phyloP scores from a whole-genome alignment of 2,113 vertebrate species.

The Cynocephalus volans region DNA sequence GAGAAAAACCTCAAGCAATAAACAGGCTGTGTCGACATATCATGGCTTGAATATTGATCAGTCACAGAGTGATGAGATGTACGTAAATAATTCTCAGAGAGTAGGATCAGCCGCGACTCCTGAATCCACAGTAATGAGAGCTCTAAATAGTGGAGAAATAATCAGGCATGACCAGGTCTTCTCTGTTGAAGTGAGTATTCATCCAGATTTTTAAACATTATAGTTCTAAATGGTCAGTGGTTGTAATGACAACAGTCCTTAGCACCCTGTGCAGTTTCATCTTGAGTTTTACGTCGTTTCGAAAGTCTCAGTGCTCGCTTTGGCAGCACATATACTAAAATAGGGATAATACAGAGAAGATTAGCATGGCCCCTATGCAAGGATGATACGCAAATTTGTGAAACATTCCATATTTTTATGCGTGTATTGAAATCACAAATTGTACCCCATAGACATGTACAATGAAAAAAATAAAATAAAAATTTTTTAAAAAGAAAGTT shows the following conservation, averaged over 20 bases:
- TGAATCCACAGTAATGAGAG: constrained; percentile 90
- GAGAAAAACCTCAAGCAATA: constrained; percentile 91
- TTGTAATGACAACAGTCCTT: background rate
- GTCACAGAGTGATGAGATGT: constrained; percentile 85
- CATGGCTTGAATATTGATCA: constrained; percentile 87
- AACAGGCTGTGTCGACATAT: constrained; percentile 86
- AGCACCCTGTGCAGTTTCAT: background rate
- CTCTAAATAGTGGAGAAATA: constrained; percentile 91
- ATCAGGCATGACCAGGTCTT: constrained; percentile 92
- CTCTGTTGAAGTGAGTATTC: constrained; percentile 93
- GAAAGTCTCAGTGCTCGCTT: background rate
- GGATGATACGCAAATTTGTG: no score
- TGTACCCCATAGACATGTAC: no score
- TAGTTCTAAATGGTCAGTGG: background rate
- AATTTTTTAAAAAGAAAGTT: background rate
- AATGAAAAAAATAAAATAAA: no score
- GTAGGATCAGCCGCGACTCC: constrained; percentile 84
- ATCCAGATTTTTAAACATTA: constrained; percentile 18
- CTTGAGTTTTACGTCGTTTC: background rate
- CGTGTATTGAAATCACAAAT: no score
- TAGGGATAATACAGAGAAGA: no score
- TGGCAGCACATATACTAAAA: no score
- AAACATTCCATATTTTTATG: no score
- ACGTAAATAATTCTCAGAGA: constrained; percentile 82
- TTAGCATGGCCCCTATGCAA: no score